Percentiles rank a stretch among this genome's conserved stretches.
Evolutionary conservation across 53 echinoderm and acorn worm genomes (phyloP).

Genomic region (Temnopleurus reevesii): DNA sequence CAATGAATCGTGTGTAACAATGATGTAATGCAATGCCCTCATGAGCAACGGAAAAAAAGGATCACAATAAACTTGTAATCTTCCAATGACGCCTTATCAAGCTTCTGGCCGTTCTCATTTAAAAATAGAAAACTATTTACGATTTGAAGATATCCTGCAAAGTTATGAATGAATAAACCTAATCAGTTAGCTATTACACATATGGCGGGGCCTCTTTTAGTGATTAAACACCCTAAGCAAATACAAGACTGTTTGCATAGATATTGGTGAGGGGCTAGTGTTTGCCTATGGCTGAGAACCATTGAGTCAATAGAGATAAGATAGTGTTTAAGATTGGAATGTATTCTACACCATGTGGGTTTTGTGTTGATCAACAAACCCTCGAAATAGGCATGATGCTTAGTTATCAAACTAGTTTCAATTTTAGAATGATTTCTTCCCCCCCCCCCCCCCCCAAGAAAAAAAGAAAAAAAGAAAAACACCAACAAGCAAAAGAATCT

Average conservation of each 20-base stretch:
- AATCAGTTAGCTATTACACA: background rate
- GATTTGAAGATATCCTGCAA: too few species aligned
- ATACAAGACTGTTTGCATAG: background rate
- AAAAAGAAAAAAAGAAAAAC: too few species aligned
- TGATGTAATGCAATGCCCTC: too few species aligned
- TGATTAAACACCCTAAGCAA: background rate
- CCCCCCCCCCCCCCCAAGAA: too few species aligned
- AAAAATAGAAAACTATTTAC: slow-evolving; percentile 7
- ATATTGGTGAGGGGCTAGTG: background rate
- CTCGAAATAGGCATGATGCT: background rate
- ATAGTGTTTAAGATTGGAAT: background rate
- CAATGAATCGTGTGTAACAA: too few species aligned
- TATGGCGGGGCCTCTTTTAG: background rate
- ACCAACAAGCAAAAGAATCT: too few species aligned
- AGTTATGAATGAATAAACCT: slow-evolving; percentile 20
- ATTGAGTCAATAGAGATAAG: background rate
- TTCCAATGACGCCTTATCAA: background rate
- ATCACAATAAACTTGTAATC: too few species aligned
- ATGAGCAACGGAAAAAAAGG: too few species aligned
- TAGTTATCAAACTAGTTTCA: background rate
- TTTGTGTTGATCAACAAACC: background rate
- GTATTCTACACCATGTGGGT: background rate
- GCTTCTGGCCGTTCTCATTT: background rate
- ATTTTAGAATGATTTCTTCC: too few species aligned
- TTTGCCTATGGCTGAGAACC: background rate